These are phyloP conservation scores for Istiophorus platypterus DNA, from an alignment of 2,113 vertebrate genomes.

Conservation along the genomic window DNA sequence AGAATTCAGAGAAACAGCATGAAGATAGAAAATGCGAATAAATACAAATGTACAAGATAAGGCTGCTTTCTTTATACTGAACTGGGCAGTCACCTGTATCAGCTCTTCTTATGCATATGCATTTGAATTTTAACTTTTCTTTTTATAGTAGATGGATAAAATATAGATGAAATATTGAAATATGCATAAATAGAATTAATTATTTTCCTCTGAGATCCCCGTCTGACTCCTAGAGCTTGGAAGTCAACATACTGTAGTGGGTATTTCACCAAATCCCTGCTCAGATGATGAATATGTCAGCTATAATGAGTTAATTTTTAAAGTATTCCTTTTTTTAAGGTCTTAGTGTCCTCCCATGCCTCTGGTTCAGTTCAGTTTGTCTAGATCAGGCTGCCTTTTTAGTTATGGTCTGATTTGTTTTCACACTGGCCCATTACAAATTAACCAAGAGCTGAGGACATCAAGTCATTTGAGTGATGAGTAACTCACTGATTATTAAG, in stretches of 20 bases:
- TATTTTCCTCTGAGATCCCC: background rate
- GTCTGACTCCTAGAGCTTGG: background rate
- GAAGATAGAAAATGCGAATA: background rate
- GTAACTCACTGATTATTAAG: background rate
- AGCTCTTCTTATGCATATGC: background rate
- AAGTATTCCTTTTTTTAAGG: background rate
- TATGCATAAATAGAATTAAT: background rate
- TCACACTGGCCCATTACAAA: background rate
- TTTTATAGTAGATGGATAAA: background rate
- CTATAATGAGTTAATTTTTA: background rate
- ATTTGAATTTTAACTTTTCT: background rate
- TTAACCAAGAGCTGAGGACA: background rate
- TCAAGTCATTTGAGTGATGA: background rate
- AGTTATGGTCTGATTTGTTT: background rate
- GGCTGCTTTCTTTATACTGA: background rate
- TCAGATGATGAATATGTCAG: background rate
- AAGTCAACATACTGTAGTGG: background rate
- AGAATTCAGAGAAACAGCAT: conserved; percentile 18
- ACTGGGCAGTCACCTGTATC: background rate
- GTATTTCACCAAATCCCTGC: background rate
- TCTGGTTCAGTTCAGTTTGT: background rate
- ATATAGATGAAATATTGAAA: background rate
- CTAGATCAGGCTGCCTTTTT: background rate
- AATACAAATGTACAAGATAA: conserved; percentile 1
- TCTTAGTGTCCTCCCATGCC: background rate